phyloP scores from a whole-genome alignment of 2,797 vertebrate species.

The Poeciliopsis presidionis region DNA sequence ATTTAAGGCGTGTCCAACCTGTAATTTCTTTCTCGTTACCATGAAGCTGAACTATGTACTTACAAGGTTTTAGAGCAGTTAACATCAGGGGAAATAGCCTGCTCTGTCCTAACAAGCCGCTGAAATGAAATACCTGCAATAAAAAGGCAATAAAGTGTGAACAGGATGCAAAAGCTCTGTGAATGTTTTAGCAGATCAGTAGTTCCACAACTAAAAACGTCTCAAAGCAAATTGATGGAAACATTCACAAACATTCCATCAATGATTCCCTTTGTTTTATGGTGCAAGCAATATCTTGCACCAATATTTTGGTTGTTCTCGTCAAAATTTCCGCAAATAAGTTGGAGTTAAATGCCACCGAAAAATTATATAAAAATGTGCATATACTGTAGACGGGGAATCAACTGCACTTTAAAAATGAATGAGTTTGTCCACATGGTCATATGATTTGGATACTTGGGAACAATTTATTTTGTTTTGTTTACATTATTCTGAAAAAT shows the following conservation, averaged over 20 bases:
- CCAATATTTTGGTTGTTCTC: not conserved
- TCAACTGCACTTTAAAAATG: not conserved
- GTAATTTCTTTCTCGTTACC: not conserved
- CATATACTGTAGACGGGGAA: too few relatives aligned
- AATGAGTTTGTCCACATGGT: not conserved
- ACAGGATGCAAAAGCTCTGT: not conserved
- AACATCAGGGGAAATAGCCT: slow-evolving; percentile 76
- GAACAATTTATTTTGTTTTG: not conserved
- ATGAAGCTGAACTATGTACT: slow-evolving; percentile 58
- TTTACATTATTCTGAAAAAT: not conserved
- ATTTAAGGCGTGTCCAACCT: not conserved
- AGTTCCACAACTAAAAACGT: not conserved
- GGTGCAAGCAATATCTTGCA: too few relatives aligned
- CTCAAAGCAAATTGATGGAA: not conserved
- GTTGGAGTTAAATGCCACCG: too few relatives aligned
- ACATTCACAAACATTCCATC: not conserved
- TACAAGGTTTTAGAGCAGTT: slow-evolving; percentile 83
- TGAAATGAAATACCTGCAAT: slow-evolving; percentile 87
- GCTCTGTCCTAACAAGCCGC: slow-evolving; percentile 86
- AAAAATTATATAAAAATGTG: too few relatives aligned
- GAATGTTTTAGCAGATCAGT: not conserved
- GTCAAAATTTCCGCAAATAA: not conserved
- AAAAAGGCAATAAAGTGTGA: not conserved
- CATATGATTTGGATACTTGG: not conserved
- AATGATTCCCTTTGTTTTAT: not conserved